Percentiles rank a stretch among this genome's conserved stretches.
These are phyloP conservation scores for Xylocampa areola DNA, from an alignment of 2,888 invertebrate genomes.

Conservation along the genomic window DNA sequence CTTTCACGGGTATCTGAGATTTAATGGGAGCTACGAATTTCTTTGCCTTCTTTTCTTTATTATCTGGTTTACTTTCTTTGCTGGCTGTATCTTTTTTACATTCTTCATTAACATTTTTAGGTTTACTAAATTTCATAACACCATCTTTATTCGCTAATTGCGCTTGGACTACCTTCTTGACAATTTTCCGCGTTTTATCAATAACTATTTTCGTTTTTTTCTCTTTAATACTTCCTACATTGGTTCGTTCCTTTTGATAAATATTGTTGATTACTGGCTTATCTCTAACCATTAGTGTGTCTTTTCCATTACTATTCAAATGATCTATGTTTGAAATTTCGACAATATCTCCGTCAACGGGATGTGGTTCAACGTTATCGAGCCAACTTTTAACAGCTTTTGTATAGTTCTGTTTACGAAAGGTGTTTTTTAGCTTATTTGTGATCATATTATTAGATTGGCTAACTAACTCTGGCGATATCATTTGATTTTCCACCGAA, in stretches of 20 bases:
- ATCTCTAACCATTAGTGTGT: neutral
- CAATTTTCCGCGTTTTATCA: conserved; percentile 42
- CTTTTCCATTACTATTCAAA: conserved; percentile 1
- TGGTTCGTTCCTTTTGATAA: conserved; percentile 11
- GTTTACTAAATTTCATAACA: conserved; percentile 79
- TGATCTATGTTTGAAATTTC: conserved; percentile 10
- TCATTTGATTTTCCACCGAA: neutral
- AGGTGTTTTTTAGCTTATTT: conserved; percentile 36
- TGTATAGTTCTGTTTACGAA: conserved; percentile 73
- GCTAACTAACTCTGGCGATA: neutral
- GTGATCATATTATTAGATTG: conserved; percentile 3
- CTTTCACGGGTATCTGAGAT: conserved; percentile 74
- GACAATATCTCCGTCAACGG: conserved; percentile 37
- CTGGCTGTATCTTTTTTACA: neutral
- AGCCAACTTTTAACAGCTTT: conserved; percentile 80
- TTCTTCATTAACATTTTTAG: conserved; percentile 51
- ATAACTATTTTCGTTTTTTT: conserved; percentile 19
- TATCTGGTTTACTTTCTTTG: conserved; percentile 7
- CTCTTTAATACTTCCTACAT: neutral
- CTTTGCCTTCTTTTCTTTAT: conserved; percentile 67
- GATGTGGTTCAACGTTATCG: conserved; percentile 61
- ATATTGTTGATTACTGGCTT: conserved; percentile 7
- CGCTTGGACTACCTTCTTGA: conserved; percentile 74
- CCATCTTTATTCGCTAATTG: conserved; percentile 79
- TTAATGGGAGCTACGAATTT: conserved; percentile 78